Conservation (phyloP, 2,797 vertebrate genomes). For the Girardinus metallicus region DNA sequence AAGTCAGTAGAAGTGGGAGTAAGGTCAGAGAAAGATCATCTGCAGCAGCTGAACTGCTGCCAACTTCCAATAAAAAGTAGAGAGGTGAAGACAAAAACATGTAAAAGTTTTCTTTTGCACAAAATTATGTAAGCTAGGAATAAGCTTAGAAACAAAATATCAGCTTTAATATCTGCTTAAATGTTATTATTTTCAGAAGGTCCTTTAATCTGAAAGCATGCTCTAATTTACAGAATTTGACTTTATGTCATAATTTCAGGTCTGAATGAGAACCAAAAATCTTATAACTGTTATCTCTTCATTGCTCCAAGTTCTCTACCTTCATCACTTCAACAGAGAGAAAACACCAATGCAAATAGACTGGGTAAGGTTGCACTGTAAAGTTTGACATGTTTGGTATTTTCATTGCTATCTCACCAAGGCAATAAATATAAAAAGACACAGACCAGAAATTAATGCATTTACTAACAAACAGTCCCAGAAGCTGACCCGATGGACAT, state of each 20-base stretch:
- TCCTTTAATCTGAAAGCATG: background rate
- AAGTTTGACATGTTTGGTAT: background rate
- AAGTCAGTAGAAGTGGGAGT: conserved; percentile 29
- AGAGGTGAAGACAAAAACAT: conserved; percentile 34
- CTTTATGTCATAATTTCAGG: background rate
- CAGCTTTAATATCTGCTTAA: background rate
- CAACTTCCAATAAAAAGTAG: conserved; percentile 39
- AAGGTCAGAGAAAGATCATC: conserved; percentile 24
- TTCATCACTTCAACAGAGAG: background rate
- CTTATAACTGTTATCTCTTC: background rate
- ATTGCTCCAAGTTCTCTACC: background rate
- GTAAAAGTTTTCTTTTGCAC: background rate
- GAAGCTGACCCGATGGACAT: conserved; percentile 9
- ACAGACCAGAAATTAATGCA: background rate
- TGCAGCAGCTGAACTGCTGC: conserved; percentile 19
- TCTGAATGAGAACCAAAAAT: background rate
- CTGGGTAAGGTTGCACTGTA: background rate
- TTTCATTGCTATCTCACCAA: conserved; percentile 4
- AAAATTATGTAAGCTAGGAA: background rate
- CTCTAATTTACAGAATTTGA: background rate
- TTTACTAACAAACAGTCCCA: background rate
- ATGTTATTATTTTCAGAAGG: conserved; percentile 1
- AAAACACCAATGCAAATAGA: background rate
- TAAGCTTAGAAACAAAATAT: background rate
- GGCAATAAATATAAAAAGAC: background rate